Evolutionary conservation across 1,140 invertebrate genomes (phyloP).

Genomic region (Saccostrea cuccullata): DNA sequence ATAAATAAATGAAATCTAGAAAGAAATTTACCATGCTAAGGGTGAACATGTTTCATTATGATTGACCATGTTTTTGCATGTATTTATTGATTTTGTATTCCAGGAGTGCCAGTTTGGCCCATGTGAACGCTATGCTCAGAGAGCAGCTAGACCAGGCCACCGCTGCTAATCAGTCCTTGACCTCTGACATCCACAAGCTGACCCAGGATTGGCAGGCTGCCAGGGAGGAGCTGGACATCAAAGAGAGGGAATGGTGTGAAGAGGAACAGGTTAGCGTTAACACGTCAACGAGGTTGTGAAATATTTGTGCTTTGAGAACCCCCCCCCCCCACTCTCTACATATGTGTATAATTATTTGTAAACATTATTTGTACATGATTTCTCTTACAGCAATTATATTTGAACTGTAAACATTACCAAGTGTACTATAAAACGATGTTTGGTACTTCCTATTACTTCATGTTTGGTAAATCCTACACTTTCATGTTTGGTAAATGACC

Average conservation of each 20-base stretch:
- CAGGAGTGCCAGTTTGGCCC: slow-evolving; percentile 86
- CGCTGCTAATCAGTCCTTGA: slow-evolving; percentile 92
- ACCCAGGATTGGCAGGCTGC: slow-evolving; percentile 93
- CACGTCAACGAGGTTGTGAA: neutral
- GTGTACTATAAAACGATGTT: no score
- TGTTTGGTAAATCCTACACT: no score
- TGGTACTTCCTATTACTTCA: no score
- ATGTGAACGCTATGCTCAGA: slow-evolving; percentile 88
- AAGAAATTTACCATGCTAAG: no score
- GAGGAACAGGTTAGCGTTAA: slow-evolving; percentile 87
- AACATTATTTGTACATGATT: no score
- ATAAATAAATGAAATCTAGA: no score
- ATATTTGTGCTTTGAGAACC: no score
- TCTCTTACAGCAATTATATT: no score
- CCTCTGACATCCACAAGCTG: slow-evolving; percentile 92
- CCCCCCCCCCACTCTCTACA: no score
- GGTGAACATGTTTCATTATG: neutral
- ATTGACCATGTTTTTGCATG: neutral
- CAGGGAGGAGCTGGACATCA: slow-evolving; percentile 90
- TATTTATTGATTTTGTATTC: slow-evolving; percentile 2
- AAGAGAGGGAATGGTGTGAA: slow-evolving; percentile 96
- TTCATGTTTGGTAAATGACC: no score
- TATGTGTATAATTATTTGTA: no score
- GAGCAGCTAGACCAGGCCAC: slow-evolving; percentile 95
- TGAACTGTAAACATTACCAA: no score